phyloP scores from a whole-genome alignment of 2,888 invertebrate genomes.

The Ectropis crepuscularia region DNA sequence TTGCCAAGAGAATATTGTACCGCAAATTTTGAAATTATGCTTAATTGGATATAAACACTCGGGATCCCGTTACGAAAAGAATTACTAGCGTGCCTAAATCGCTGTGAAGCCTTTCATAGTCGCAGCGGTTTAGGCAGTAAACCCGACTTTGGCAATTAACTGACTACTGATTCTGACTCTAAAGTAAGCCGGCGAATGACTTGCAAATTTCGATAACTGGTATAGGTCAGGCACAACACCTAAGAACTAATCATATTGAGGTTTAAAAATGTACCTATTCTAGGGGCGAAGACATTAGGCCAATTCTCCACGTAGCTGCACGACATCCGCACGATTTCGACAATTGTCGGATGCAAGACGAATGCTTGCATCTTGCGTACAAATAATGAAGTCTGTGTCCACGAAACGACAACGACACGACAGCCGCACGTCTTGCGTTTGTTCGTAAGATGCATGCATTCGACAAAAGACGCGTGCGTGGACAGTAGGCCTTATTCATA shows the following conservation, averaged over 20 bases:
- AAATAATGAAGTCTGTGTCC: too few species aligned
- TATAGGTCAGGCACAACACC: conserved; percentile 12
- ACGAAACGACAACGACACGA: too few species aligned
- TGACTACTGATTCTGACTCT: conserved; percentile 21
- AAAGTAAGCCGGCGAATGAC: conserved; percentile 10
- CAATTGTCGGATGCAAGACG: too few species aligned
- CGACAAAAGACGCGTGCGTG: too few species aligned
- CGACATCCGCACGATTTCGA: too few species aligned
- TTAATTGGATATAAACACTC: conserved; percentile 33
- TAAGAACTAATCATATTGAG: neutral
- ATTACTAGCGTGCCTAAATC: conserved; percentile 27
- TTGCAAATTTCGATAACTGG: conserved; percentile 10
- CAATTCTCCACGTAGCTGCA: too few species aligned
- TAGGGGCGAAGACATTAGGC: too few species aligned
- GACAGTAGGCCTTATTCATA: too few species aligned
- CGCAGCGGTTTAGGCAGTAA: conserved; percentile 23
- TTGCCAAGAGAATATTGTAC: conserved; percentile 22
- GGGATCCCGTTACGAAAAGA: conserved; percentile 26
- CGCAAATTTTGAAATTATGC: conserved; percentile 26
- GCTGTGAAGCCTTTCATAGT: conserved; percentile 23
- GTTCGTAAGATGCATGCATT: too few species aligned
- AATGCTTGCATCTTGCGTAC: too few species aligned
- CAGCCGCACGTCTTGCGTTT: too few species aligned
- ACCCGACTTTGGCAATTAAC: conserved; percentile 18
- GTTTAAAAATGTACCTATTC: neutral